Conservation (phyloP, 2,888 invertebrate species). For the Didymodactylos carnosus region DNA sequence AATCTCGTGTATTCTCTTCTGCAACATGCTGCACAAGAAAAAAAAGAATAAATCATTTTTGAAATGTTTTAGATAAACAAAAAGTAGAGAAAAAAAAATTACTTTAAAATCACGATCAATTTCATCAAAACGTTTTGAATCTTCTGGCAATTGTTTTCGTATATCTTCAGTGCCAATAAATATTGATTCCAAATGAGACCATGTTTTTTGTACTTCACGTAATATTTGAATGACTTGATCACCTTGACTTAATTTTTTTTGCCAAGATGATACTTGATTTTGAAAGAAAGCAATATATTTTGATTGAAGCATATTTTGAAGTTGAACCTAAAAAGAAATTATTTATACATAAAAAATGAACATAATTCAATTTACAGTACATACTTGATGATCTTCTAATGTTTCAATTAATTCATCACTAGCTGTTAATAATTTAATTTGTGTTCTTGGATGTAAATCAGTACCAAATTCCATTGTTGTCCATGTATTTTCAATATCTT, state of each 20-base stretch:
- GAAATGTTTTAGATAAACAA: no score
- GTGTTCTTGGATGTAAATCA: slow-evolving; percentile 65
- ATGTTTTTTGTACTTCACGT: slow-evolving; percentile 89
- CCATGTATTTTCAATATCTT: slow-evolving; percentile 75
- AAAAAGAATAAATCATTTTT: no score
- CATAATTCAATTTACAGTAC: background rate
- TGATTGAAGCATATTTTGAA: slow-evolving; percentile 88
- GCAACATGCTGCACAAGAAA: background rate
- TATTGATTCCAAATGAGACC: slow-evolving; percentile 89
- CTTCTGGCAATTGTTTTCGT: slow-evolving; percentile 71
- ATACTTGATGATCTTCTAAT: slow-evolving; percentile 77
- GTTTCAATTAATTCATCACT: slow-evolving; percentile 89
- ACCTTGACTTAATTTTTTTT: slow-evolving; percentile 67
- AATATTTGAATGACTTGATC: slow-evolving; percentile 51
- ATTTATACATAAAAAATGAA: background rate
- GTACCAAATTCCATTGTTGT: slow-evolving; percentile 65
- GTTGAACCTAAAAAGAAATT: slow-evolving; percentile 40
- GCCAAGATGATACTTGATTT: slow-evolving; percentile 81
- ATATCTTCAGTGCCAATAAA: slow-evolving; percentile 96
- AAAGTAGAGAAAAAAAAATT: background rate
- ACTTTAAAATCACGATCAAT: slow-evolving; percentile 69
- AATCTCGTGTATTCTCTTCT: slow-evolving; percentile 49
- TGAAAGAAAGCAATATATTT: slow-evolving; percentile 88
- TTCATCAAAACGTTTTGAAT: slow-evolving; percentile 70
- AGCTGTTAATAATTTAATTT: slow-evolving; percentile 60